phyloP scores from a whole-genome alignment of 2,888 invertebrate genomes.

The Acleris sparsana region DNA sequence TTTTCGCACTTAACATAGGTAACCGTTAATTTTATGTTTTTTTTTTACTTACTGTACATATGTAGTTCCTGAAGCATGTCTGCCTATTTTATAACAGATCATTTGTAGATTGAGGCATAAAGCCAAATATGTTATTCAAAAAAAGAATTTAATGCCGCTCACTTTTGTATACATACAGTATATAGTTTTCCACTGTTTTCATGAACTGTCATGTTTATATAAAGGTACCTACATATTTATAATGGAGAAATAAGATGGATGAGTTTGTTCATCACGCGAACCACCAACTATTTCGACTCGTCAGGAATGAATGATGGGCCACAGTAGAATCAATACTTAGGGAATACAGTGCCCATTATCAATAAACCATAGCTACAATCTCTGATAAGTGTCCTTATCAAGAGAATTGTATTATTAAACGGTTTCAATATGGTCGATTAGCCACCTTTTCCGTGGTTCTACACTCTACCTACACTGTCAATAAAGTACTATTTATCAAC shows the following conservation, averaged over 20 bases:
- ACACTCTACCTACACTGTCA: not conserved
- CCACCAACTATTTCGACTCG: conserved; percentile 21
- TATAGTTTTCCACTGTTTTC: conserved; percentile 9
- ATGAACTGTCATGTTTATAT: conserved; percentile 5
- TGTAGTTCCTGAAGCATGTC: too few species aligned
- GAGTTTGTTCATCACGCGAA: conserved; percentile 29
- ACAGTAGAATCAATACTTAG: conserved; percentile 23
- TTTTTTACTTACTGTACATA: too few species aligned
- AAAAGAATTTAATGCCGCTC: too few species aligned
- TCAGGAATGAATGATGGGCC: conserved; percentile 25
- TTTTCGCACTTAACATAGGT: too few species aligned
- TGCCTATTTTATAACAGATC: too few species aligned
- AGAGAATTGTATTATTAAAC: conserved; percentile 22
- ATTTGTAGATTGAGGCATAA: too few species aligned
- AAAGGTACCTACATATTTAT: conserved; percentile 24
- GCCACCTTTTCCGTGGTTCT: conserved; percentile 10
- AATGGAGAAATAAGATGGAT: conserved; percentile 34
- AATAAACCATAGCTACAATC: conserved; percentile 18
- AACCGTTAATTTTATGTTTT: too few species aligned
- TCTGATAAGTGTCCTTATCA: conserved; percentile 20
- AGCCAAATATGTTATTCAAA: too few species aligned
- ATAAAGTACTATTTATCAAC: too few species aligned
- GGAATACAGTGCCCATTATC: conserved; percentile 22
- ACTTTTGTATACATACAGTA: not conserved
- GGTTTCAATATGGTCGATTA: conserved; percentile 27